Conservation (phyloP, 2,888 invertebrate species). For the Stenodema calcarata region DNA sequence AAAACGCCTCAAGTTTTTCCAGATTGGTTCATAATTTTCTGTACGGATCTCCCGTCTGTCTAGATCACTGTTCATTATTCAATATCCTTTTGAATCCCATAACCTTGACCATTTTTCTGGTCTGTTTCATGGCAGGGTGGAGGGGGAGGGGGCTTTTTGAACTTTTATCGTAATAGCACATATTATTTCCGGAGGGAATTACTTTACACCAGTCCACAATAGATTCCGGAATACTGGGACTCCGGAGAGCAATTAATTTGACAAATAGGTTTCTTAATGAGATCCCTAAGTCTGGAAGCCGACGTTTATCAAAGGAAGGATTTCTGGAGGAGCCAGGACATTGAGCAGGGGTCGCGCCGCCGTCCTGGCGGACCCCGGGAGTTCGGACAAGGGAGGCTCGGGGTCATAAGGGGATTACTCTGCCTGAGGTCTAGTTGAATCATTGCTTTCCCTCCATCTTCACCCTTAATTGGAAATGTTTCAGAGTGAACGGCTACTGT, state of each 20-base stretch:
- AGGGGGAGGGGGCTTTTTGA: too few species aligned
- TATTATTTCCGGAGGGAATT: background rate
- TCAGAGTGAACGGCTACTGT: background rate
- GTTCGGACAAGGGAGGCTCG: background rate
- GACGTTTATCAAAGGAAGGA: conserved; percentile 50
- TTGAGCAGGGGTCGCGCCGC: background rate
- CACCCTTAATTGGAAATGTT: conserved; percentile 44
- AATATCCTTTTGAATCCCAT: too few species aligned
- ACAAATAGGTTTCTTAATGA: conserved; percentile 52
- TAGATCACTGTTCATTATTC: too few species aligned
- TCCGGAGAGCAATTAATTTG: conserved; percentile 49
- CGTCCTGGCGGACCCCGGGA: background rate
- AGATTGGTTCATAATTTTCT: too few species aligned
- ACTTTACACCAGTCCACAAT: background rate
- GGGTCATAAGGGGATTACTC: conserved; percentile 36
- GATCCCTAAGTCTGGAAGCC: conserved; percentile 44
- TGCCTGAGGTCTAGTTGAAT: background rate
- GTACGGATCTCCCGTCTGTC: too few species aligned
- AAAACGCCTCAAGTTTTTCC: too few species aligned
- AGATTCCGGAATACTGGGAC: background rate
- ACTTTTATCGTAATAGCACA: too few species aligned
- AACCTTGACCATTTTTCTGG: too few species aligned
- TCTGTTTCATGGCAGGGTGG: too few species aligned
- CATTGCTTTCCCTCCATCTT: background rate
- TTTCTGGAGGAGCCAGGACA: conserved; percentile 2